These are phyloP conservation scores for Panulirus ornatus DNA, from an alignment of 1,140 invertebrate genomes.

Conservation along the genomic window DNA sequence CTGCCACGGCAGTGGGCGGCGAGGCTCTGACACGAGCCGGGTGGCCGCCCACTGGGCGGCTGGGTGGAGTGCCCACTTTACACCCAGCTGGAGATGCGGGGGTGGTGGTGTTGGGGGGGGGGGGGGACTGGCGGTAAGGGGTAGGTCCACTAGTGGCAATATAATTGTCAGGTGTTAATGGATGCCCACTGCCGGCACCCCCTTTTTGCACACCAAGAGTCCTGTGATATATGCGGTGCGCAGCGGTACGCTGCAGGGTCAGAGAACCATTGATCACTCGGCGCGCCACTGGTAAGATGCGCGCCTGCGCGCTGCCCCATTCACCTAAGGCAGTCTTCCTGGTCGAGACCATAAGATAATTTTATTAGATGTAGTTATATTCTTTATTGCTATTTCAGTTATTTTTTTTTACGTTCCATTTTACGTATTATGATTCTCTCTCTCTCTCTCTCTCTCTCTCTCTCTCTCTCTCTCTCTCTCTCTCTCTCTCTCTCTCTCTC, in stretches of 20 bases:
- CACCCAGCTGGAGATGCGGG: not conserved
- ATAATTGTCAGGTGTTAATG: conserved; percentile 45
- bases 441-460: conserved; percentile 23
- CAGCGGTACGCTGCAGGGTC: not conserved
- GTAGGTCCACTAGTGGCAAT: conserved; percentile 28
- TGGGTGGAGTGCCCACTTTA: conserved; percentile 33
- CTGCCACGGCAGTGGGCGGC: not conserved
- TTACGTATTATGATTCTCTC: too few relatives aligned
- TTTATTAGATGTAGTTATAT: too few relatives aligned
- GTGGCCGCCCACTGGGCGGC: conserved; percentile 10
- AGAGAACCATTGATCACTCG: conserved; percentile 2
- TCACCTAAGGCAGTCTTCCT: not conserved
- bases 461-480: too few relatives aligned
- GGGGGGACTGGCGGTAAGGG: conserved; percentile 1
- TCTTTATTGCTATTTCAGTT: too few relatives aligned
- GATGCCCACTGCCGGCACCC: too few relatives aligned
- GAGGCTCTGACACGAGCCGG: not conserved
- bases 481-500: conserved; percentile 18
- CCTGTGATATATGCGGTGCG: not conserved
- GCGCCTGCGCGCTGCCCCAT: conserved; percentile 19
- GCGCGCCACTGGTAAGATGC: not conserved
- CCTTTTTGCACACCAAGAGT: too few relatives aligned
- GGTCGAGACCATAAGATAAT: too few relatives aligned
- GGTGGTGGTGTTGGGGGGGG: not conserved
- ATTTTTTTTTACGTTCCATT: too few relatives aligned